phyloP scores from a whole-genome alignment of 2,113 vertebrate species.

The Numenius arquata region DNA sequence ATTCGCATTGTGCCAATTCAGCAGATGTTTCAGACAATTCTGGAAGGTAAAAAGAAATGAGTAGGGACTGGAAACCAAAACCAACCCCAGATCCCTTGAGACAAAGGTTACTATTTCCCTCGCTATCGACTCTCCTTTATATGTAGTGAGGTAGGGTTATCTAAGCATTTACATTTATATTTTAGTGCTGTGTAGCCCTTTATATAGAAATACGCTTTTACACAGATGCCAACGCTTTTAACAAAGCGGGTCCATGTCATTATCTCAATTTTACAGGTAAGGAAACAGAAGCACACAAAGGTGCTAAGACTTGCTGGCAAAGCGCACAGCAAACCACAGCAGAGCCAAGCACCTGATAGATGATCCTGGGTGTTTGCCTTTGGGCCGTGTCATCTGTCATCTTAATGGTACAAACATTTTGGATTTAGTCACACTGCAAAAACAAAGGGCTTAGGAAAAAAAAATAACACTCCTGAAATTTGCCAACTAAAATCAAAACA shows the following conservation, averaged over 20 bases:
- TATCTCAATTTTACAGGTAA: conserved; percentile 45
- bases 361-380: conserved; percentile 37
- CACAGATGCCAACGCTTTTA: neutral
- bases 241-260: neutral
- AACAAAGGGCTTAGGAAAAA: neutral
- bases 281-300: neutral
- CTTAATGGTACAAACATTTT: conserved; percentile 35
- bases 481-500: conserved; percentile 23
- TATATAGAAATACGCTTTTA: neutral
- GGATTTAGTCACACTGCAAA: conserved; percentile 21
- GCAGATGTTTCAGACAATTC: neutral
- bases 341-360: conserved; percentile 39
- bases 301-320: conserved; percentile 40
- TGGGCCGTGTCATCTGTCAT: conserved; percentile 41
- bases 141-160: neutral
- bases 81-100: neutral
- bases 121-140: neutral
- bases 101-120: neutral
- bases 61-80: neutral
- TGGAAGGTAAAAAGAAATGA: conserved; percentile 3
- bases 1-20: neutral
- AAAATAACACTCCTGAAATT: neutral
- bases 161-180: neutral
- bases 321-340: conserved; percentile 16
- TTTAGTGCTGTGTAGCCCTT: neutral